phyloP scores from a whole-genome alignment of 2,797 vertebrate species.

The Anguilla anguilla region DNA sequence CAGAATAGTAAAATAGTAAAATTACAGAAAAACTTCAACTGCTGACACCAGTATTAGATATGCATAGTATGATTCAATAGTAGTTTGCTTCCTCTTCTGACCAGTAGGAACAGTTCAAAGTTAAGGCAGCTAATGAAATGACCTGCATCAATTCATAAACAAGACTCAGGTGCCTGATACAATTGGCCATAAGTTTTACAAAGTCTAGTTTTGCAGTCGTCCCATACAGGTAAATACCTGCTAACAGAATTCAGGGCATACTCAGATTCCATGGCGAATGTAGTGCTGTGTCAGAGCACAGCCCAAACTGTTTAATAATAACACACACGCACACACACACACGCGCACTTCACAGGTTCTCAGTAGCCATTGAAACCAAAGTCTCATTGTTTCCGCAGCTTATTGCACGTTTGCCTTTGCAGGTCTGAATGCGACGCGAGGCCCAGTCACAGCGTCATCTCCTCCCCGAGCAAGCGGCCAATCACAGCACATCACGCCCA shows the following conservation, averaged over 20 bases:
- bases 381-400: conserved; percentile 6
- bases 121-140: not conserved
- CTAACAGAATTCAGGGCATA: not conserved
- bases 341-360: not conserved
- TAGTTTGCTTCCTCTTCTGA: not conserved
- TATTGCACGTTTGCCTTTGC: conserved; percentile 5
- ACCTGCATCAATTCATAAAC: not conserved
- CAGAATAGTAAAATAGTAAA: not conserved
- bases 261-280: not conserved
- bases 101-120: not conserved
- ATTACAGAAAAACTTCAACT: not conserved
- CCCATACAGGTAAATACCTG: not conserved
- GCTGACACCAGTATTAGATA: not conserved
- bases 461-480: conserved; percentile 10
- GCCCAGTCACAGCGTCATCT: not conserved
- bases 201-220: not conserved
- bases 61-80: not conserved
- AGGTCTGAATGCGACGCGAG: not conserved
- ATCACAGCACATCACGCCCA: not conserved
- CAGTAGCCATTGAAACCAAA: conserved; percentile 15
- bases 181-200: not conserved
- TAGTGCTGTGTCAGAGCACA: not conserved
- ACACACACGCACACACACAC: not conserved
- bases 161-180: not conserved
- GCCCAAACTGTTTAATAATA: not conserved